Evolutionary conservation across 2,113 vertebrate species (phyloP), one percentile per base, ranked within the genome.

Genomic region (Pogonocichla stellata): DNA sequence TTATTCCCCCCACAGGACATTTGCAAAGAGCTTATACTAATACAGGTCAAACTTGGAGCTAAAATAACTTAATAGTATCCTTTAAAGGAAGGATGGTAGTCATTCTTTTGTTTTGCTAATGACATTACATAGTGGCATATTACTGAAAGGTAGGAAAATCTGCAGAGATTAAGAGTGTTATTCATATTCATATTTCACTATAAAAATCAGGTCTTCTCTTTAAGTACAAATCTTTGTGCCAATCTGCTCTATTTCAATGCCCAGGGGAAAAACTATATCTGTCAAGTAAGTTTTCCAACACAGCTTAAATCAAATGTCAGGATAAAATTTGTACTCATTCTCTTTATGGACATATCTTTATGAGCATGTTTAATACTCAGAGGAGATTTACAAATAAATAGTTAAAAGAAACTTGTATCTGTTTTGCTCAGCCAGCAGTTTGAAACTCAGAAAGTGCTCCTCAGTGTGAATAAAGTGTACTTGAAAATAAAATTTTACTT

Each of bases 381-480:
- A 79, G 78, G 91, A 90, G 42, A 88, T 92, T 94, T 91, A 65
- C 34, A 93, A 93, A 93, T 83, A 97, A 88, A 92, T 26, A 82
- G 62, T 90, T 88, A 86, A 89, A 91, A 91, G 42, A 70, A 89
- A 93, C 71, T 60, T 53, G 8, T 77, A 72, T 73, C 87, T 85
- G 6, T 94, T 93, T 88, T 91, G 71, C 93, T 83, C 64, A 95
- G 42, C 38, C 71, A 93, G 74, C 79, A 95, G 45, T 86, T 47
- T 95, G 66, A 77, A 95, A 94, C 54, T 78, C 38, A 38, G 47
- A 67, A 93, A 92, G 58, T 77, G 33, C 25, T 93, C 34, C 70
- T 90, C 33, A 25, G 51, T 26, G 19, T 95, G 79, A 94, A 92
- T 70, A 88, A 90, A 95, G 77, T 28, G 9, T 62, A 73, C 78